phyloP scores from a whole-genome alignment of 2,797 vertebrate species.

The Hippoglossus hippoglossus region DNA sequence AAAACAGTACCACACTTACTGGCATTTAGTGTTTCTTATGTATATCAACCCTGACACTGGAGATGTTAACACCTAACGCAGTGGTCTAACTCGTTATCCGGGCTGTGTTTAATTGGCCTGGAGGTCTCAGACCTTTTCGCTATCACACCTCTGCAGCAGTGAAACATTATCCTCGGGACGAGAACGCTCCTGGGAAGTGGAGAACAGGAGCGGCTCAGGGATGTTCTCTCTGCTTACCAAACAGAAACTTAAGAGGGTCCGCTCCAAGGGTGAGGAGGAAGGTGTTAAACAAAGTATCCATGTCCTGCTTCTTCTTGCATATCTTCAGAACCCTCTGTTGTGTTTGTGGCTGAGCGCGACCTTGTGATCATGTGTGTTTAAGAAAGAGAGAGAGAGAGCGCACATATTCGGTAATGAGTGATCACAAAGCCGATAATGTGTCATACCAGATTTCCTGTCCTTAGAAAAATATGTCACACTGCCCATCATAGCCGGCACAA shows the following conservation, averaged over 20 bases:
- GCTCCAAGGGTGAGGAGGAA: conserved; percentile 65
- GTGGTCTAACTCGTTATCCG: conserved; percentile 27
- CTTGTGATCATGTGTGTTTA: neutral
- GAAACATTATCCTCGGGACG: conserved; percentile 68
- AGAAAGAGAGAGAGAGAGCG: too few relatives aligned
- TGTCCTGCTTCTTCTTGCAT: conserved; percentile 57
- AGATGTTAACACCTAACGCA: conserved; percentile 19
- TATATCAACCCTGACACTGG: neutral
- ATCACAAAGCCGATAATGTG: neutral
- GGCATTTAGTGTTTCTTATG: neutral
- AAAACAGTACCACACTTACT: neutral
- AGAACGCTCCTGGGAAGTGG: conserved; percentile 66
- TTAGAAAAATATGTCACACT: conserved; percentile 34
- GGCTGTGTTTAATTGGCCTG: conserved; percentile 46
- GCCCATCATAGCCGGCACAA: conserved; percentile 15
- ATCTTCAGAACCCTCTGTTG: conserved; percentile 51
- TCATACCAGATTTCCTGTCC: conserved; percentile 15
- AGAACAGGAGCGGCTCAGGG: conserved; percentile 65
- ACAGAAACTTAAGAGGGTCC: conserved; percentile 71
- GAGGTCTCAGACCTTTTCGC: conserved; percentile 53
- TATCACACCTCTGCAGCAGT: conserved; percentile 56
- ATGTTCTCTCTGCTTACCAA: conserved; percentile 76
- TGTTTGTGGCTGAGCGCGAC: conserved; percentile 17
- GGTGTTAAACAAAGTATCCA: conserved; percentile 67
- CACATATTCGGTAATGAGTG: too few relatives aligned